Evolutionary conservation across 1,140 invertebrate species (phyloP).

Genomic region (Anthonomus grandis): DNA sequence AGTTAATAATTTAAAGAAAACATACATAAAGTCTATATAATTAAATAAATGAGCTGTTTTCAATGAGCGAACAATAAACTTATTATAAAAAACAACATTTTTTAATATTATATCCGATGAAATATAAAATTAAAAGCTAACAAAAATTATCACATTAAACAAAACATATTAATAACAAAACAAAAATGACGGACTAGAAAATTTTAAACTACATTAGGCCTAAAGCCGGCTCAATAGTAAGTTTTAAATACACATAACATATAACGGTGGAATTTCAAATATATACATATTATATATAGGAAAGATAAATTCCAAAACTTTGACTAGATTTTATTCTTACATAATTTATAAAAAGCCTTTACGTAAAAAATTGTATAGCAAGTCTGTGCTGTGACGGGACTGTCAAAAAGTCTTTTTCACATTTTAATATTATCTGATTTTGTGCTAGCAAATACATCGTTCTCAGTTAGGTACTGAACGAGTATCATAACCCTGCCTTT

Average conservation of each 20-base stretch:
- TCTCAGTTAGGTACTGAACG: neutral
- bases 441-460: neutral
- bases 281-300: too few relatives aligned
- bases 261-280: neutral
- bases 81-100: too few relatives aligned
- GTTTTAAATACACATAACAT: neutral
- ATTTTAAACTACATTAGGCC: constrained; percentile 1
- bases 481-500: too few relatives aligned
- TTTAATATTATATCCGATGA: too few relatives aligned
- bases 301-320: too few relatives aligned
- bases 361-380: constrained; percentile 3
- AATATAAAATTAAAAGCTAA: neutral
- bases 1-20: too few relatives aligned
- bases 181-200: constrained; percentile 7
- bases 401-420: constrained; percentile 9
- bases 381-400: constrained; percentile 6
- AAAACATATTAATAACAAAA: constrained; percentile 4
- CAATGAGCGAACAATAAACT: too few relatives aligned
- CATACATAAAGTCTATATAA: too few relatives aligned
- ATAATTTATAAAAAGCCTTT: constrained; percentile 1
- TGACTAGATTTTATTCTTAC: constrained; percentile 3
- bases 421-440: constrained; percentile 1
- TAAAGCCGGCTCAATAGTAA: neutral
- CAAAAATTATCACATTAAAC: constrained; percentile 6
- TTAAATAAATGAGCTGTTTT: too few relatives aligned